Conservation (phyloP, 2,888 invertebrate species). For the Dioctria linearis region DNA sequence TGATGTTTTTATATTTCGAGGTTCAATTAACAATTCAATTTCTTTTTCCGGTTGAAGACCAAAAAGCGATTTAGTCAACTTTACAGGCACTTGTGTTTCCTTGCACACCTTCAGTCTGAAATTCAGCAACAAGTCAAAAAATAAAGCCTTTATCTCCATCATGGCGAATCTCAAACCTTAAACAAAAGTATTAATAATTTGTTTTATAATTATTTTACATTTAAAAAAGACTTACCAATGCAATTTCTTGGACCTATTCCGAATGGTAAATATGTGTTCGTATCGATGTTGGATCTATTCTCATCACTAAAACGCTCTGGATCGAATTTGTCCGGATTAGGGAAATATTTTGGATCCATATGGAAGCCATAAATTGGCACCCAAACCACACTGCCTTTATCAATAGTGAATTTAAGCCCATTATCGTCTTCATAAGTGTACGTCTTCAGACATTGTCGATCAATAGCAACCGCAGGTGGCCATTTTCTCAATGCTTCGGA, state of each 20-base stretch:
- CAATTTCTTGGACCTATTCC: slow-evolving; percentile 77
- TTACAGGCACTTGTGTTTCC: too few species aligned
- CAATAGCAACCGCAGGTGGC: slow-evolving; percentile 71
- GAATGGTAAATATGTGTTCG: slow-evolving; percentile 73
- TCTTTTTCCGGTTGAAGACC: slow-evolving; percentile 65
- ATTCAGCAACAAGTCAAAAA: slow-evolving; percentile 61
- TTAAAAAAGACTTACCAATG: slow-evolving; percentile 70
- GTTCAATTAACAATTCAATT: slow-evolving; percentile 66
- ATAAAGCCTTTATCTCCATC: slow-evolving; percentile 67
- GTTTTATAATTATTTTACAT: not conserved
- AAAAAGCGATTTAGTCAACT: slow-evolving; percentile 59
- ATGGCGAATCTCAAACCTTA: slow-evolving; percentile 68
- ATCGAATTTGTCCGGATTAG: slow-evolving; percentile 74
- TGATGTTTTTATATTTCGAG: not conserved
- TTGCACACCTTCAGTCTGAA: too few species aligned
- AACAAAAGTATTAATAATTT: not conserved
- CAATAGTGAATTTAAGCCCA: slow-evolving; percentile 64
- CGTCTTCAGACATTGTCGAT: slow-evolving; percentile 73
- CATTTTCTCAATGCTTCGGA: slow-evolving; percentile 73
- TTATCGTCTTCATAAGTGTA: slow-evolving; percentile 68
- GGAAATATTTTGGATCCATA: slow-evolving; percentile 73
- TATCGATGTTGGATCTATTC: slow-evolving; percentile 72
- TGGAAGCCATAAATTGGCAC: slow-evolving; percentile 72
- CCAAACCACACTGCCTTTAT: slow-evolving; percentile 64
- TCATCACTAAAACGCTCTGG: slow-evolving; percentile 75